Base-by-base conservation (phyloP, 2,113 vertebrate genomes). In the Chionomys nivalis region DNA sequence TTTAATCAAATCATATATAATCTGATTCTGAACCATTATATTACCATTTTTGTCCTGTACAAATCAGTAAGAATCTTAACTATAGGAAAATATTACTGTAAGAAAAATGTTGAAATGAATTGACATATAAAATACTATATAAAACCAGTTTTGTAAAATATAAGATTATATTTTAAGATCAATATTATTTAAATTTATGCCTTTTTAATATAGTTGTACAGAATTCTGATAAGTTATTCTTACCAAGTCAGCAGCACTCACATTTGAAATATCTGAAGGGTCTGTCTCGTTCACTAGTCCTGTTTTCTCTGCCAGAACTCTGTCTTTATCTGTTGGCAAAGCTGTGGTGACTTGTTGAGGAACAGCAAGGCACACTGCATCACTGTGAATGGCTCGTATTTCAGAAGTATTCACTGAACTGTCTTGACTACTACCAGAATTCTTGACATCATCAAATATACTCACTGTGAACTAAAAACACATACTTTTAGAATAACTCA, bases 181-280 rank as follows among this genome's bases (percentile, higher is more conserved):
- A 24, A 47, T 78, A 85, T 49, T 89, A 81, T 31, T 72, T 36
- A 23, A 1, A 42, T 77, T 88, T 86, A 85, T 88, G 52, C 5
- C 47, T 94, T 90, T 93, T 92, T 55, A 91, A 89, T 47, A 88
- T 81, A 88, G 92, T 88, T 89, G 97, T 77, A 93, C 9, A n/a
- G 44, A 98, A 96, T 97, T 97, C 95, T 83, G 76, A 11, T 0
- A 96, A 97, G 89, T 90, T 96, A 90, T 94, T 98, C 98, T 99
- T 98, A 98, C 97, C 98, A 98, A 98, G 99, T 99, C 99, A 98
- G 99, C 99, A 99, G 99, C 99, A 99, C 99, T 99, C 99, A 99
- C 99, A 98, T 99, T 99, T 99, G 99, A 99, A 99, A 99, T 99
- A 97, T 99, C 99, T 96, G 99, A 99, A 97, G 99, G 99, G 98